Evolutionary conservation across 2,888 invertebrate genomes (phyloP).

Genomic region (Parasteatoda lunata): DNA sequence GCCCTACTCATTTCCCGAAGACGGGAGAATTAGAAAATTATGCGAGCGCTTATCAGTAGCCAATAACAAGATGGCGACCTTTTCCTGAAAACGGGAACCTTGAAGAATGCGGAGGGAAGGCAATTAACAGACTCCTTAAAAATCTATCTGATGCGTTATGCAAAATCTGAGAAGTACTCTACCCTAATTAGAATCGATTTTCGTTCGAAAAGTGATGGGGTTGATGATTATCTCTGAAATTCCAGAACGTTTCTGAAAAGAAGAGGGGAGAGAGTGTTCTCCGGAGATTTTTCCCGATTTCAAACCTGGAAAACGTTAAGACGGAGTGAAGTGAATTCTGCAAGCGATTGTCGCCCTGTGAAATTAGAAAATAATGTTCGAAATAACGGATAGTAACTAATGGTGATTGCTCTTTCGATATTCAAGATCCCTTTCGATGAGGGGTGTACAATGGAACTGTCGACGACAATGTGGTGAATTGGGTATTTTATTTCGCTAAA

Average conservation of each 20-base stretch:
- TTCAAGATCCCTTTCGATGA: neutral
- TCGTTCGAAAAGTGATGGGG: neutral
- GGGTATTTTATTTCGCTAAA: no score
- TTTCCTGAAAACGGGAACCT: neutral
- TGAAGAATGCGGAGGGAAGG: neutral
- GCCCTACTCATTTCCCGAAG: slow-evolving; percentile 18
- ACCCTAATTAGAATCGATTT: slow-evolving; percentile 54
- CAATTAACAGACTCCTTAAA: slow-evolving; percentile 48
- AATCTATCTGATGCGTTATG: slow-evolving; percentile 30
- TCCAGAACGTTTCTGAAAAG: neutral
- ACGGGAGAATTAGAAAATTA: slow-evolving; percentile 45
- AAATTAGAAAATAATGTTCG: neutral
- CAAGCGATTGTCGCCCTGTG: no score
- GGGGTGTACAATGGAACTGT: no score
- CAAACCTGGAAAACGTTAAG: no score
- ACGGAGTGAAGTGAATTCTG: no score
- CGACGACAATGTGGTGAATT: no score
- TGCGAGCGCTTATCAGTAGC: slow-evolving; percentile 23
- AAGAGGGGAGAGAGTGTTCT: neutral
- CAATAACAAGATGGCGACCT: slow-evolving; percentile 35
- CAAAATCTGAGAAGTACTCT: slow-evolving; percentile 48
- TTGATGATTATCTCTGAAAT: neutral
- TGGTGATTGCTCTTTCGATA: slow-evolving; percentile 2
- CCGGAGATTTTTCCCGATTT: neutral
- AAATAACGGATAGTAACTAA: neutral